phyloP scores from a whole-genome alignment of 2,888 invertebrate genomes.

The Melinaea marsaeus region DNA sequence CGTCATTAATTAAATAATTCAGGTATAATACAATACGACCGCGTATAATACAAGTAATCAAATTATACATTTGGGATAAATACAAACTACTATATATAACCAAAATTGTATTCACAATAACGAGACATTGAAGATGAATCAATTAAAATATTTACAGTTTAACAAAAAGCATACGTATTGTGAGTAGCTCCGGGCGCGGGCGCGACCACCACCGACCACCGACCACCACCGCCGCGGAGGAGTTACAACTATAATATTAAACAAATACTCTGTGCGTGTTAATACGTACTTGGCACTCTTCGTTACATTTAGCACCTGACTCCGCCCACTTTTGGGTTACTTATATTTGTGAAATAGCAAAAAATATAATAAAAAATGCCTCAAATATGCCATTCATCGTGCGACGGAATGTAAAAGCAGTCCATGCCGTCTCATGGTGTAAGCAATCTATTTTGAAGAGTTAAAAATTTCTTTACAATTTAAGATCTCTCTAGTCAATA shows the following conservation, averaged over 20 bases:
- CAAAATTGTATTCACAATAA: conserved; percentile 1
- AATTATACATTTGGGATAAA: neutral
- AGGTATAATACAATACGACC: conserved; percentile 16
- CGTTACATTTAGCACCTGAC: conserved; percentile 50
- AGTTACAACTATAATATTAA: neutral
- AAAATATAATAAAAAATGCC: too few species aligned
- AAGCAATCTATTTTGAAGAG: neutral
- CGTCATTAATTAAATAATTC: conserved; percentile 45
- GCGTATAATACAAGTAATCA: too few species aligned
- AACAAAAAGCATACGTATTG: too few species aligned
- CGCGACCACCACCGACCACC: too few species aligned
- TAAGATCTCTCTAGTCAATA: neutral
- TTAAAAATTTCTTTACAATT: too few species aligned
- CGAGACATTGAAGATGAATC: neutral
- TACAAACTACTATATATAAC: neutral
- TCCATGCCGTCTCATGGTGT: neutral
- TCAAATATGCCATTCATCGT: neutral
- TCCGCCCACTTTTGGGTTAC: neutral
- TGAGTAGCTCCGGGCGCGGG: too few species aligned
- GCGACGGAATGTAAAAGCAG: neutral
- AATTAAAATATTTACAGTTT: too few species aligned
- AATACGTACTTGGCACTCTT: conserved; percentile 52
- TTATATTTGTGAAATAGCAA: too few species aligned
- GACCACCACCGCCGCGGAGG: too few species aligned
- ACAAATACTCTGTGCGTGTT: conserved; percentile 31